Evolutionary conservation across 2,888 invertebrate species (phyloP).

Genomic region (Himalopsyche anomala): DNA sequence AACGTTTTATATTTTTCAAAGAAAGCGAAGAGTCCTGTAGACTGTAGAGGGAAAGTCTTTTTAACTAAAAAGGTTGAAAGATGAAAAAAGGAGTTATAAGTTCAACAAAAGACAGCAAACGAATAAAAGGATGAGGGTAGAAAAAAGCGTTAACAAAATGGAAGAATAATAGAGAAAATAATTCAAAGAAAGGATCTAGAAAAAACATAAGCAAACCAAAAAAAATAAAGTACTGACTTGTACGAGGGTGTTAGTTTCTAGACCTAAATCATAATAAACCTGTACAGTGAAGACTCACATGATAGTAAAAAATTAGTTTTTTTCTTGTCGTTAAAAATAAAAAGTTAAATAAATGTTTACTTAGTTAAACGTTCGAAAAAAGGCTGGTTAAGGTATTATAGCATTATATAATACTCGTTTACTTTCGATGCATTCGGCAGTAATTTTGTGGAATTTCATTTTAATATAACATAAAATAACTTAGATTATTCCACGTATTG

Average conservation of each 20-base stretch:
- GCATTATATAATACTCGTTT: no score
- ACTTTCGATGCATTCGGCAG: no score
- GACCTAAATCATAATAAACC: slow-evolving; percentile 13
- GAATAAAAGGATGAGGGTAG: slow-evolving; percentile 46
- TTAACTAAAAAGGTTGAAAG: slow-evolving; percentile 44
- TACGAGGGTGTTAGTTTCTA: not conserved
- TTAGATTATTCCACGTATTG: no score
- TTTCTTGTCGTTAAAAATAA: not conserved
- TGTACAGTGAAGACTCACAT: not conserved
- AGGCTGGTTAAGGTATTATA: no score
- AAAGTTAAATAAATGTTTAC: not conserved
- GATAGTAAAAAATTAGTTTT: not conserved
- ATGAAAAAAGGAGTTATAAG: slow-evolving; percentile 25
- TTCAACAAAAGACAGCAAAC: slow-evolving; percentile 49
- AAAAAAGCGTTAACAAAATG: slow-evolving; percentile 49
- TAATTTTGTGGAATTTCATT: no score
- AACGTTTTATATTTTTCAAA: slow-evolving; percentile 13
- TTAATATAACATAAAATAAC: no score
- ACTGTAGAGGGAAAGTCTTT: not conserved
- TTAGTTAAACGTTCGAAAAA: no score
- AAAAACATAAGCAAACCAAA: slow-evolving; percentile 14
- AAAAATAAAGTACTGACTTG: slow-evolving; percentile 28
- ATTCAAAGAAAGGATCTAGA: slow-evolving; percentile 38
- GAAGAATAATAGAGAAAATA: slow-evolving; percentile 54
- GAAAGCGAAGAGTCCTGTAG: not conserved